A percentile compares a stretch with the other conserved stretches of the same genome.
phyloP scores from a whole-genome alignment of 2,113 vertebrate species.

The Chaetorhynchus papuensis region DNA sequence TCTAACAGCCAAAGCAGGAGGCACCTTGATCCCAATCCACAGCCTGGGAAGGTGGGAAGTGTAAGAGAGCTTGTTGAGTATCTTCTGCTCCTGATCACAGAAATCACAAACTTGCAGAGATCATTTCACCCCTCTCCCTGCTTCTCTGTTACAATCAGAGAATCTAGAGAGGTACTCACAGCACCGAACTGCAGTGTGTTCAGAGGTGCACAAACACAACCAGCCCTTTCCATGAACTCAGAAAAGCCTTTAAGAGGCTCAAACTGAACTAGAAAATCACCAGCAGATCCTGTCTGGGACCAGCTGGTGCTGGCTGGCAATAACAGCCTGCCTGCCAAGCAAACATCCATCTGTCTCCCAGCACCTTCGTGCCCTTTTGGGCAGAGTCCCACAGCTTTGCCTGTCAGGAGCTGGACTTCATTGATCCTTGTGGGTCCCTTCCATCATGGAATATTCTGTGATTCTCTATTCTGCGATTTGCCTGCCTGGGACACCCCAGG shows the following conservation, averaged over 20 bases:
- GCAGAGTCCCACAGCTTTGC: not conserved
- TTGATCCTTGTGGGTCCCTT: not conserved
- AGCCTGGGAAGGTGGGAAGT: not conserved
- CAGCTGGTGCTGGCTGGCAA: slow-evolving; percentile 10
- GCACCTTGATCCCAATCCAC: not conserved
- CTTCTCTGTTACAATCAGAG: not conserved
- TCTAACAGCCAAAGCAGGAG: not conserved
- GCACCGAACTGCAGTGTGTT: not conserved
- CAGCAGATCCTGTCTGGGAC: not conserved
- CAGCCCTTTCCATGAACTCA: not conserved
- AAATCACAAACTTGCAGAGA: not conserved
- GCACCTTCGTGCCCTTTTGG: not conserved
- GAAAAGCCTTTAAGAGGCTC: not conserved
- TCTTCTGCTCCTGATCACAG: not conserved
- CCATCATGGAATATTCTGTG: not conserved
- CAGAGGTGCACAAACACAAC: not conserved
- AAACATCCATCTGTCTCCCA: not conserved
- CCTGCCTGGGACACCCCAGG: not conserved
- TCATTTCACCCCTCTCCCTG: not conserved
- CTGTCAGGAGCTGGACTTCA: accelerated
- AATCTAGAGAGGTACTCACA: not conserved
- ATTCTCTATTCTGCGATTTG: not conserved
- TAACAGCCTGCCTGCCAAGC: not conserved
- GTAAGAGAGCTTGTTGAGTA: not conserved
- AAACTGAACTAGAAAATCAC: not conserved